Base-by-base conservation (phyloP, 2,888 invertebrate genomes). In the Cheiracanthium punctorium region DNA sequence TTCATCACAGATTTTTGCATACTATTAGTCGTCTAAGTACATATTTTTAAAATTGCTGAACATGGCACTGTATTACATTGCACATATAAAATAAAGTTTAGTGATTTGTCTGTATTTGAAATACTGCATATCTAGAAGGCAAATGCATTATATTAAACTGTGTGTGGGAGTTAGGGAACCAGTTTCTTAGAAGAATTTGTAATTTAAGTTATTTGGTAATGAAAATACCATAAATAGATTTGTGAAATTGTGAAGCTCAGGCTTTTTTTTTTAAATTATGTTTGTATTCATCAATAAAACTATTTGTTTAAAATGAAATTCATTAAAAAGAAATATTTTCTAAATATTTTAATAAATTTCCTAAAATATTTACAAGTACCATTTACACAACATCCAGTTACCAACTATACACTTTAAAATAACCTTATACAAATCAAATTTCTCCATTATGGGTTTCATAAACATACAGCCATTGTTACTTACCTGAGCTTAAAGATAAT, bases 401-500 rank as follows among this genome's bases (percentile, higher is more conserved):
- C 58, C 24, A 7, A 58, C 5, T 58, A 58, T 24, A 58, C 24
- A 24, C 2, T 48, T 58, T 58, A 58, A 58, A 58, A 58, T 58
- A 48, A 48, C 43, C 7, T 48, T 48, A 48, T 48, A 24, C 58
- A 58, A 58, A 58, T 24, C 58, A 58, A 24, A 17, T 58, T 58
- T 48, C 12, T 58, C 4, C 8, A 24, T 5, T 24, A 32, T n/a
- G 33, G 32, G 17, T n/a, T 37, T 33, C 33, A 33, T 37, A 20
- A 67, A 37, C 28, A 20, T 32, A 20, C 24, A 20, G 10, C 33
- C 30, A 41, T 81, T 32, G 43, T 69, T 30, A 77, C 87, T 67
- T 75, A 87, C 87, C 82, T 87, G 82, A 74, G 69, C 37, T 79
- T 29, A 81, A 69, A 30, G 87, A 87, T 30, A 82, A 52, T 41